These are phyloP conservation scores for Stomorhina lunata DNA, from an alignment of 2,888 invertebrate genomes.

Conservation along the genomic window DNA sequence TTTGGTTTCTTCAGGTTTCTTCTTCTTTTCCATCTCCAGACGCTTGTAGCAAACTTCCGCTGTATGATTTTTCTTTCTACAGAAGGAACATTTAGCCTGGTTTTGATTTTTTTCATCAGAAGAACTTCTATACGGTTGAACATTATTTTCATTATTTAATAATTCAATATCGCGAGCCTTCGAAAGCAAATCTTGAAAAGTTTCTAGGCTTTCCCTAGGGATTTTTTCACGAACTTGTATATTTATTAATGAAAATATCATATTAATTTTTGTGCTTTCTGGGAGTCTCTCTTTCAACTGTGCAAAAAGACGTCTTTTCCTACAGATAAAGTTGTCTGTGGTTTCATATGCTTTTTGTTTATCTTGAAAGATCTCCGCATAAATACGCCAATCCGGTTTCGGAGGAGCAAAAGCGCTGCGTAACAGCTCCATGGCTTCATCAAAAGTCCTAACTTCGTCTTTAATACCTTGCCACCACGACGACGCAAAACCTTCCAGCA, in stretches of 20 bases:
- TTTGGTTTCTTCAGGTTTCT: neutral
- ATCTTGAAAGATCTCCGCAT: no score
- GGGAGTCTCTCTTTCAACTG: slow-evolving; percentile 19
- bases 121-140: neutral
- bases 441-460: no score
- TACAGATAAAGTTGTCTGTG: slow-evolving; percentile 28
- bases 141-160: neutral
- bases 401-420: no score
- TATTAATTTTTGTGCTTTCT: slow-evolving; percentile 20
- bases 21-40: neutral
- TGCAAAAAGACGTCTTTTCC: slow-evolving; percentile 10
- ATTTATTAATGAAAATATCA: slow-evolving; percentile 9
- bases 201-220: neutral
- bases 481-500: no score
- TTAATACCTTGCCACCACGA: no score
- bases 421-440: no score
- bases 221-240: slow-evolving; percentile 12
- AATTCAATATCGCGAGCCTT: slow-evolving; percentile 22
- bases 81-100: slow-evolving; percentile 9
- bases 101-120: neutral
- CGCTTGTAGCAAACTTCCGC: slow-evolving; percentile 1
- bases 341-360: slow-evolving; percentile 23
- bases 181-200: slow-evolving; percentile 2
- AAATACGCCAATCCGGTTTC: no score
- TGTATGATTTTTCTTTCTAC: slow-evolving; percentile 10